These are phyloP conservation scores for Corbicula japonica DNA, from an alignment of 2,888 invertebrate species.

Conservation along the genomic window DNA sequence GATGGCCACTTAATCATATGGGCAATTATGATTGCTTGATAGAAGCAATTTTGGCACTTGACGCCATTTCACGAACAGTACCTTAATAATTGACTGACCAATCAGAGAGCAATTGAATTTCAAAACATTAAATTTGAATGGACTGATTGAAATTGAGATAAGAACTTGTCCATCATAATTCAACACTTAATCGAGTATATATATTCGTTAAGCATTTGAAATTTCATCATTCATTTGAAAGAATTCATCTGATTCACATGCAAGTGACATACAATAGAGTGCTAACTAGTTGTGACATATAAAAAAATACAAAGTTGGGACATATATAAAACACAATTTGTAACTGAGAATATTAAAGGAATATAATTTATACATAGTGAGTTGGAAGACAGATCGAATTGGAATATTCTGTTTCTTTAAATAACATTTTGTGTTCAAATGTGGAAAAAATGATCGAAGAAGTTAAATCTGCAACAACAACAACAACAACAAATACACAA, in stretches of 20 bases:
- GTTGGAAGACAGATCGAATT: background rate
- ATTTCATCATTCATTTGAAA: constrained; percentile 26
- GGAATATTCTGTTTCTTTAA: background rate
- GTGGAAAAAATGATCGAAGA: constrained; percentile 1
- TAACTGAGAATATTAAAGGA: background rate
- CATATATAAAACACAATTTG: background rate
- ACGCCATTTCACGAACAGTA: constrained; percentile 58
- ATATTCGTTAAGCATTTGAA: constrained; percentile 1
- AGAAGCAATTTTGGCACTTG: constrained; percentile 57
- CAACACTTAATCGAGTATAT: constrained; percentile 41
- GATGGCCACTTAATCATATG: constrained; percentile 61
- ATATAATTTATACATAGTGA: background rate
- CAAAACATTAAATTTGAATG: constrained; percentile 50
- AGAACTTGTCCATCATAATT: constrained; percentile 39
- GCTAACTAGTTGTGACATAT: too few relatives aligned
- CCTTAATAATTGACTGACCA: constrained; percentile 64
- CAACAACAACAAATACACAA: background rate
- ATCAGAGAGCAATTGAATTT: constrained; percentile 54
- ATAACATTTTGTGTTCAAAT: background rate
- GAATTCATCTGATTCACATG: background rate
- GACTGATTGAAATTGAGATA: constrained; percentile 48
- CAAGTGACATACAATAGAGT: background rate
- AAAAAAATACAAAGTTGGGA: too few relatives aligned
- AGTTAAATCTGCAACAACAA: background rate
- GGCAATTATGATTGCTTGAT: constrained; percentile 64